These are phyloP conservation scores for Cheilosia pagana DNA, from an alignment of 2,888 invertebrate species.

Conservation along the genomic window DNA sequence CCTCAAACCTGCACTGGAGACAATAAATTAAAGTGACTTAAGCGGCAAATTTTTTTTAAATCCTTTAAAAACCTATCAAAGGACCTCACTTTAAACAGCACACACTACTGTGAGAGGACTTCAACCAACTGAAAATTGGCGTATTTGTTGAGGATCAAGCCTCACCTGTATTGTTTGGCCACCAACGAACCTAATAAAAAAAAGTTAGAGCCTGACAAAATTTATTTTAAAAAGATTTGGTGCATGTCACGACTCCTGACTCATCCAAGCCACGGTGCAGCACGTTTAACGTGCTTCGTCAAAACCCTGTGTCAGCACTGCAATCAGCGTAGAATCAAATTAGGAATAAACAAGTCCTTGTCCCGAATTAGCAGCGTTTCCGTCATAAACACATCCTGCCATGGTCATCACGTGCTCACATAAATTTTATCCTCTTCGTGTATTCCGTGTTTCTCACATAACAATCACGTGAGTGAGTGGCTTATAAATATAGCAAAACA, in stretches of 20 bases:
- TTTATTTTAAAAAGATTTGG: too few relatives aligned
- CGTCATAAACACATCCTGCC: conserved; percentile 53
- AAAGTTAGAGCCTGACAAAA: too few relatives aligned
- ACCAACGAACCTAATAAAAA: too few relatives aligned
- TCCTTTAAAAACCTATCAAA: too few relatives aligned
- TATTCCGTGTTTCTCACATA: conserved; percentile 39
- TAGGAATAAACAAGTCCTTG: conserved; percentile 58
- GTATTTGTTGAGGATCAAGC: too few relatives aligned
- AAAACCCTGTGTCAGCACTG: conserved; percentile 8
- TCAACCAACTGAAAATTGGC: too few relatives aligned
- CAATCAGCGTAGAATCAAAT: conserved; percentile 63
- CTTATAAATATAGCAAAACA: conserved; percentile 6
- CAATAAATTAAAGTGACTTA: too few relatives aligned
- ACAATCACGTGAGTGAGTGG: conserved; percentile 64
- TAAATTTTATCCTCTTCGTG: conserved; percentile 44
- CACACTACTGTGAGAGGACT: too few relatives aligned
- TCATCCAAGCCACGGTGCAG: neutral
- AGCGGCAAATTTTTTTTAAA: too few relatives aligned
- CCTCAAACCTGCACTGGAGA: too few relatives aligned
- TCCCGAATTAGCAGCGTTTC: conserved; percentile 48
- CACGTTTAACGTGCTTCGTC: neutral
- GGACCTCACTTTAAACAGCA: too few relatives aligned
- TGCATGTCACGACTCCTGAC: neutral
- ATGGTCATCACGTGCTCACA: conserved; percentile 53
- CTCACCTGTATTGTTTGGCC: too few relatives aligned